phyloP scores from a whole-genome alignment of 2,888 invertebrate species.

The Caenorhabditis auriculariae region DNA sequence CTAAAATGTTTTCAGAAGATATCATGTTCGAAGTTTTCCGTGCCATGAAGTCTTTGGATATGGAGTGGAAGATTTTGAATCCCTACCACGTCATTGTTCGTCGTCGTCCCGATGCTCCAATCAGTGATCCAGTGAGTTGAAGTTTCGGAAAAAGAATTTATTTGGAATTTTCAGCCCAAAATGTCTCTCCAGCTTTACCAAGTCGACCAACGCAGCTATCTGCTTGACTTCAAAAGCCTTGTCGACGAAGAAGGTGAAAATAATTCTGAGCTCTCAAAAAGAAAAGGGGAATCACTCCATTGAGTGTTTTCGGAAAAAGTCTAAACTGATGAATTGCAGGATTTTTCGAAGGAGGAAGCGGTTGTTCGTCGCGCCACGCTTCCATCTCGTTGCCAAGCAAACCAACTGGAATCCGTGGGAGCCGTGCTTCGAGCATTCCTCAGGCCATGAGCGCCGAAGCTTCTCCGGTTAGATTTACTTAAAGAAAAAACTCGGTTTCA shows the following conservation, averaged over 20 bases:
- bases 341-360: constrained; percentile 57
- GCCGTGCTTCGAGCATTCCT: constrained; percentile 59
- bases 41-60: constrained; percentile 96
- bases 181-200: constrained; percentile 99
- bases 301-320: constrained; percentile 9
- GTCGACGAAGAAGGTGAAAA: constrained; percentile 65
- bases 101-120: constrained; percentile 73
- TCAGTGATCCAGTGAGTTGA: constrained; percentile 43
- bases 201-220: constrained; percentile 95
- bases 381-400: constrained; percentile 61
- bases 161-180: constrained; percentile 69
- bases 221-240: constrained; percentile 92
- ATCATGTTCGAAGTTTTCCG: constrained; percentile 94
- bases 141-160: no score
- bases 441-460: constrained; percentile 39
- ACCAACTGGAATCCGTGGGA: constrained; percentile 51
- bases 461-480: constrained; percentile 3
- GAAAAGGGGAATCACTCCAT: neutral
- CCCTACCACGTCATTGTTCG: constrained; percentile 92
- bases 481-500: no score
- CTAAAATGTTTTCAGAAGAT: constrained; percentile 73
- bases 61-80: constrained; percentile 98
- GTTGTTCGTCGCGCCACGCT: constrained; percentile 59
- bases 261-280: neutral
- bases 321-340: no score